These are phyloP conservation scores for Lethocerus indicus DNA, from an alignment of 1,140 invertebrate species.

Conservation along the genomic window DNA sequence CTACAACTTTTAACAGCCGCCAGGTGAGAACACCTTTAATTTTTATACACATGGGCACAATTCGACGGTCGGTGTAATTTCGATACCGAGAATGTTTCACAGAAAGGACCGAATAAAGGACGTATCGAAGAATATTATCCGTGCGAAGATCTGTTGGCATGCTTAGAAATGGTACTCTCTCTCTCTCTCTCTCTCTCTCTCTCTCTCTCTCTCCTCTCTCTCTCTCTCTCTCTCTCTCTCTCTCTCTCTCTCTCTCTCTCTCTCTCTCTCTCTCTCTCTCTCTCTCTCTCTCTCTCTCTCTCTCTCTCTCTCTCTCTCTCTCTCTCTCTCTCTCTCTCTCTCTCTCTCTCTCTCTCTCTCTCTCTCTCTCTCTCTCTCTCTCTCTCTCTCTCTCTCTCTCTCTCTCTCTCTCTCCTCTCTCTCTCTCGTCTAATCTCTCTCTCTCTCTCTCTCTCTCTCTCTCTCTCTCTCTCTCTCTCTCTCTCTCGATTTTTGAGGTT, in stretches of 20 bases:
- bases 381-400: neutral
- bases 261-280: neutral
- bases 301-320: neutral
- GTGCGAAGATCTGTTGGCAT: no score
- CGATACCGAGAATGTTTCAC: no score
- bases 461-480: slow-evolving; percentile 4
- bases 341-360: neutral
- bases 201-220: neutral
- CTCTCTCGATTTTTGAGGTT: neutral
- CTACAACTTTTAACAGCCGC: no score
- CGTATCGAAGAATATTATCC: no score
- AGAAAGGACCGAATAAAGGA: no score
- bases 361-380: neutral
- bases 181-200: neutral
- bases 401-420: neutral
- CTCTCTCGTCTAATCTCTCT: neutral
- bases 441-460: neutral
- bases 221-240: neutral
- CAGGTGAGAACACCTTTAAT: no score
- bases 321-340: neutral
- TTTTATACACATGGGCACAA: no score
- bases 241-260: neutral
- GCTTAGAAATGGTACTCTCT: no score
- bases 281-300: neutral
- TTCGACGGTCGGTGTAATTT: no score